Conservation (phyloP, 2,888 invertebrate species). For the Tetrapedia diversipes region DNA sequence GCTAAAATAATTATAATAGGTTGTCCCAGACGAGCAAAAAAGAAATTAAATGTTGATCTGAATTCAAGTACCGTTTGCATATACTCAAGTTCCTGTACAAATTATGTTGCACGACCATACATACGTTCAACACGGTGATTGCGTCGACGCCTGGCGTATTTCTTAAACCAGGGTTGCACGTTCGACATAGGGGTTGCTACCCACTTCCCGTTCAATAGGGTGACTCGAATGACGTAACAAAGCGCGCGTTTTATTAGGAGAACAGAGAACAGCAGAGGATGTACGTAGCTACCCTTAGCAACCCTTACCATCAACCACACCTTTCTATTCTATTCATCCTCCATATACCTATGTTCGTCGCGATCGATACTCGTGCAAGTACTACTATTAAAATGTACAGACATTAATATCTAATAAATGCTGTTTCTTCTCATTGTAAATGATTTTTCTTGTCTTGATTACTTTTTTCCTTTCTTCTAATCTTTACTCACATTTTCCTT, state of each 20-base stretch:
- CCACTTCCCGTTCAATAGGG: slow-evolving; percentile 66
- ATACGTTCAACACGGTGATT: slow-evolving; percentile 60
- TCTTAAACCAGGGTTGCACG: slow-evolving; percentile 78
- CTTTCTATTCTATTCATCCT: background rate
- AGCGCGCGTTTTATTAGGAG: slow-evolving; percentile 82
- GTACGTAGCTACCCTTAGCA: slow-evolving; percentile 51
- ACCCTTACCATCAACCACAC: background rate
- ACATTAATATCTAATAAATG: background rate
- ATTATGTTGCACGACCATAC: background rate
- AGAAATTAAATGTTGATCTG: background rate
- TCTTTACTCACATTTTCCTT: no score
- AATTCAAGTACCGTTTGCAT: background rate
- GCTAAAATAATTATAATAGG: background rate
- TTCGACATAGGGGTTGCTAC: slow-evolving; percentile 67
- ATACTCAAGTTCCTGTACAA: background rate
- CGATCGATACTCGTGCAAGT: background rate
- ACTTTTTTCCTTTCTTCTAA: background rate
- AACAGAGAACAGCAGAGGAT: slow-evolving; percentile 62
- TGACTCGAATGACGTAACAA: slow-evolving; percentile 80
- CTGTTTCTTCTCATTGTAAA: background rate
- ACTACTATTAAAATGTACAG: background rate
- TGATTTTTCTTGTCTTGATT: background rate
- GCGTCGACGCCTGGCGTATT: slow-evolving; percentile 82
- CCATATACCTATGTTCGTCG: background rate
- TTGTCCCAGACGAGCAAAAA: background rate